phyloP scores from a whole-genome alignment of 2,113 vertebrate genomes.

The Reinhardtius hippoglossoides region DNA sequence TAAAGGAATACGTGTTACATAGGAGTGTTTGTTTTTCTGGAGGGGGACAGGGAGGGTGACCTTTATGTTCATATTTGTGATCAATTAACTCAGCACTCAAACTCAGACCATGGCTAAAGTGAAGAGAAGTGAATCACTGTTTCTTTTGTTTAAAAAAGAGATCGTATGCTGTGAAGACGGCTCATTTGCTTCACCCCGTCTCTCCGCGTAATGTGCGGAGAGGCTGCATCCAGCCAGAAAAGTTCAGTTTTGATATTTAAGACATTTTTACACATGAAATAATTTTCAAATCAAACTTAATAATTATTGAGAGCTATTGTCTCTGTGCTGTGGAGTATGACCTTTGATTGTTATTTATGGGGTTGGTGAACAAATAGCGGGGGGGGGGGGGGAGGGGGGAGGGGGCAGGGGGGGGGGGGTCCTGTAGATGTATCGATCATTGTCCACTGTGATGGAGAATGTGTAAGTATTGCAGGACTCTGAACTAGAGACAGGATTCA shows the following conservation, averaged over 20 bases:
- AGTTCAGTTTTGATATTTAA: slow-evolving; percentile 69
- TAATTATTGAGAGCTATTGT: slow-evolving; percentile 66
- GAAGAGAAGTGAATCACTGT: slow-evolving; percentile 64
- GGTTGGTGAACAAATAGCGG: slow-evolving; percentile 53
- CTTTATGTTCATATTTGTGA: slow-evolving; percentile 58
- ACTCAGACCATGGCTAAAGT: slow-evolving; percentile 65
- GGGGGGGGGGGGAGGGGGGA: slow-evolving; percentile 53
- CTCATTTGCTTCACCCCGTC: slow-evolving; percentile 68
- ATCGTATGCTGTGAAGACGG: slow-evolving; percentile 74
- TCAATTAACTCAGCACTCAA: slow-evolving; percentile 71
- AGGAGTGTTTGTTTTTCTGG: slow-evolving; percentile 63
- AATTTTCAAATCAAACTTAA: slow-evolving; percentile 53
- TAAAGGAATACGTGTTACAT: slow-evolving; percentile 81
- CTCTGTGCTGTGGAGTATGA: slow-evolving; percentile 81
- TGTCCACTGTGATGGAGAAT: slow-evolving; percentile 65
- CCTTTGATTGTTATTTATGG: slow-evolving; percentile 83
- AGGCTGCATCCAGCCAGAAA: slow-evolving; percentile 53
- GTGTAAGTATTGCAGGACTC: slow-evolving; percentile 65
- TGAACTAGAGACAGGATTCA: slow-evolving; percentile 42
- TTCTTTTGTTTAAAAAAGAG: slow-evolving; percentile 81
- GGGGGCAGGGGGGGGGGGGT: slow-evolving; percentile 45
- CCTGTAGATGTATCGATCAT: slow-evolving; percentile 51
- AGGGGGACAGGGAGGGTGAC: slow-evolving; percentile 10
- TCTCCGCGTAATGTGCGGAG: slow-evolving; percentile 56
- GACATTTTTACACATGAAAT: slow-evolving; percentile 49